Evolutionary conservation across 2,888 invertebrate species (phyloP).

Genomic region (Volucella zonaria): DNA sequence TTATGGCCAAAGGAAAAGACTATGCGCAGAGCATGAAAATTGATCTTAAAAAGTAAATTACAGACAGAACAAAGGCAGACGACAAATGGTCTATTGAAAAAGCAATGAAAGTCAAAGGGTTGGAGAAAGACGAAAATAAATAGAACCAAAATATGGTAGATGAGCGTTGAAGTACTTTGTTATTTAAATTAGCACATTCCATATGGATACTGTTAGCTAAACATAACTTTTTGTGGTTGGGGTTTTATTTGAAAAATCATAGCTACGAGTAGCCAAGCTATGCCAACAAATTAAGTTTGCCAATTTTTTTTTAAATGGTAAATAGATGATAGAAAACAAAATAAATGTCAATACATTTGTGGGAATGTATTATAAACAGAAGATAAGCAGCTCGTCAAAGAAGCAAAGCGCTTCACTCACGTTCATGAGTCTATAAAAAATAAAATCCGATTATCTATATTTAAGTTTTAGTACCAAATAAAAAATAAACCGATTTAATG

Average conservation of each 20-base stretch:
- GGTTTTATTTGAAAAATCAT: not conserved
- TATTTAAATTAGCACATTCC: slow-evolving; percentile 23
- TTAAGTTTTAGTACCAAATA: too few species aligned
- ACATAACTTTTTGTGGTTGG: not conserved
- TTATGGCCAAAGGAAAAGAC: not conserved
- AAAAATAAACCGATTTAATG: too few species aligned
- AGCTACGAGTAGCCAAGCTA: not conserved
- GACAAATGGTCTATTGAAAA: slow-evolving; percentile 26
- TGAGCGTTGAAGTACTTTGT: not conserved
- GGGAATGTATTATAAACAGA: too few species aligned
- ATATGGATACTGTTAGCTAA: not conserved
- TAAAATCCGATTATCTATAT: too few species aligned
- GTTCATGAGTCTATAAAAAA: too few species aligned
- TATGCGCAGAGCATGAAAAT: slow-evolving; percentile 34
- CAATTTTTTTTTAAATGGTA: not conserved
- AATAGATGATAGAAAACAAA: slow-evolving; percentile 1
- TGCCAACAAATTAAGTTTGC: slow-evolving; percentile 14
- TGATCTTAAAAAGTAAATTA: slow-evolving; percentile 6
- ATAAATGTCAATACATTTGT: slow-evolving; percentile 22
- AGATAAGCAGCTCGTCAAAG: too few species aligned
- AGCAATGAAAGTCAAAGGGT: not conserved
- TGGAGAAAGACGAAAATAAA: slow-evolving; percentile 1
- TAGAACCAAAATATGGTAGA: slow-evolving; percentile 4
- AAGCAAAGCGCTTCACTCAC: too few species aligned
- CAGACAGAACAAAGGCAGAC: slow-evolving; percentile 34